Evolutionary conservation across 2,113 vertebrate species (phyloP).

Genomic region (Alectura lathami): DNA sequence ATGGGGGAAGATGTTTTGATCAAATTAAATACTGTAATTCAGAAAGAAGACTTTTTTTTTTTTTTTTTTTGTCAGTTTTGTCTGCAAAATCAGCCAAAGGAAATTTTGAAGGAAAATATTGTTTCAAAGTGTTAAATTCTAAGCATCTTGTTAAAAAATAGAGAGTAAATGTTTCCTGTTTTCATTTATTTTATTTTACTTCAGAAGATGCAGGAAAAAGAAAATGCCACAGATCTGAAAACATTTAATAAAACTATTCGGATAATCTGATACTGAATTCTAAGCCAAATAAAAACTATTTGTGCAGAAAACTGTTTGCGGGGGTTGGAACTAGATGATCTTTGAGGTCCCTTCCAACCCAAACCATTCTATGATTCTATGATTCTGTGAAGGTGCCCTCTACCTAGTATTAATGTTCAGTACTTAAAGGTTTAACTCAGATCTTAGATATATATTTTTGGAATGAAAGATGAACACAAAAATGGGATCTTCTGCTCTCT

Average conservation of each 20-base stretch:
- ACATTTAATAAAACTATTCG: not conserved
- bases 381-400: fast-evolving
- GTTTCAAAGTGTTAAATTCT: not conserved
- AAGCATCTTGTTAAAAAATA: not conserved
- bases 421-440: not conserved
- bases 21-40: not conserved
- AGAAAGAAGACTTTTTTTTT: fast-evolving
- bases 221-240: not conserved
- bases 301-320: too few relatives aligned
- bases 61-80: fast-evolving
- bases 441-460: not conserved
- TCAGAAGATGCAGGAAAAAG: not conserved
- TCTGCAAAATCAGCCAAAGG: not conserved
- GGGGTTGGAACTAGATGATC: too few relatives aligned
- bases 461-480: not conserved
- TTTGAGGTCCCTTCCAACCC: too few relatives aligned
- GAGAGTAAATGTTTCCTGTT: not conserved
- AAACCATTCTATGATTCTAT: too few relatives aligned
- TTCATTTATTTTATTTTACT: not conserved
- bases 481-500: not conserved
- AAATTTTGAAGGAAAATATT: not conserved
- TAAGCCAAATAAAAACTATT: not conserved
- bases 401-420: not conserved
- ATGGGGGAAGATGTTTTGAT: not conserved
- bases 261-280: not conserved